Percentiles rank a stretch among this genome's conserved stretches.
phyloP scores from a whole-genome alignment of 2,797 vertebrate species.

The Cyprinella venusta region DNA sequence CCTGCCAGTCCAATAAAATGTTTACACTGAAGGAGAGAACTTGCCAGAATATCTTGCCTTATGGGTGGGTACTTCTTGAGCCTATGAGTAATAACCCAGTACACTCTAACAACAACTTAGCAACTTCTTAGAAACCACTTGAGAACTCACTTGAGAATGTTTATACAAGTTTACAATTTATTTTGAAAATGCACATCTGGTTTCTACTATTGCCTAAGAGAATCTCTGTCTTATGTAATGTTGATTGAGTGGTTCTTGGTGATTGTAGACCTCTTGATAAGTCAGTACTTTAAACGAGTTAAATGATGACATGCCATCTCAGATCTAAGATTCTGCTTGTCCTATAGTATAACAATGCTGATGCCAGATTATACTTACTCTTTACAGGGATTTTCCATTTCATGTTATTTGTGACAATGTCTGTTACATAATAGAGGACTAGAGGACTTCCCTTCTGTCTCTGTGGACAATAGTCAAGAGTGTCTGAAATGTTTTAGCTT shows the following conservation, averaged over 20 bases:
- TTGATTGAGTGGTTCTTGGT: neutral
- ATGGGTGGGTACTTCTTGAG: neutral
- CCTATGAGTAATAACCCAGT: neutral
- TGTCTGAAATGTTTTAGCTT: slow-evolving; percentile 47
- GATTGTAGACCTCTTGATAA: neutral
- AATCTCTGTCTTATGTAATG: neutral
- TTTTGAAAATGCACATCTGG: neutral
- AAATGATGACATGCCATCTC: neutral
- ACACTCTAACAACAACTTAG: no score
- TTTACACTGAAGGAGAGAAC: neutral
- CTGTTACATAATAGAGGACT: slow-evolving; percentile 56
- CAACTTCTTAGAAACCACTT: slow-evolving; percentile 21
- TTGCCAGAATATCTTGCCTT: neutral
- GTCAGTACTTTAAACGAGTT: neutral
- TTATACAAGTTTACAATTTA: neutral
- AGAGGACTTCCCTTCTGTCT: slow-evolving; percentile 57
- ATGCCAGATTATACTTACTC: slow-evolving; percentile 38
- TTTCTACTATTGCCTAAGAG: neutral
- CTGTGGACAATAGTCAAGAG: slow-evolving; percentile 57
- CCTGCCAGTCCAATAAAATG: neutral
- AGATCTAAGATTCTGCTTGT: neutral
- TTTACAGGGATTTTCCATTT: slow-evolving; percentile 39
- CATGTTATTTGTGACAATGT: slow-evolving; percentile 44
- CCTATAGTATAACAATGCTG: neutral
- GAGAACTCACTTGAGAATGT: neutral